A percentile compares a stretch with the other conserved stretches of the same genome.
These are phyloP conservation scores for Trypoxylon attenuatum DNA, from an alignment of 2,888 invertebrate genomes.

Conservation along the genomic window DNA sequence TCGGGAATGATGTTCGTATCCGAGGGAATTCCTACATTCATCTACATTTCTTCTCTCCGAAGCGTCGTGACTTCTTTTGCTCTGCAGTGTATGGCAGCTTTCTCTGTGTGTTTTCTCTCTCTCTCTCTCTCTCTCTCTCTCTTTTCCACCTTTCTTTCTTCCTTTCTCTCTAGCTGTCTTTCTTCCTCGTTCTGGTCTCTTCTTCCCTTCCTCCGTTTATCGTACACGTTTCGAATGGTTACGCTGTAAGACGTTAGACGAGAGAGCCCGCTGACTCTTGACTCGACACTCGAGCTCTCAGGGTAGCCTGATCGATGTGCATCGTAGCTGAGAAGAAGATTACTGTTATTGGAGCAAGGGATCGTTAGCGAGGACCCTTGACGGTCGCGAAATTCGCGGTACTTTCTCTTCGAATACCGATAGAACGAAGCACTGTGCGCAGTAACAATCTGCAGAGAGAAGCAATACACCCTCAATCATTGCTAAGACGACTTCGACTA, in stretches of 20 bases:
- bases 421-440: too few species aligned
- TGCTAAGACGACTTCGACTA: not conserved
- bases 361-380: too few species aligned
- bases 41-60: constrained; percentile 19
- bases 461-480: not conserved
- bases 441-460: not conserved
- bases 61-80: constrained; percentile 18
- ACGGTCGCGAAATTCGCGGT: too few species aligned
- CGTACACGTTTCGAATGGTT: too few species aligned
- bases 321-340: too few species aligned
- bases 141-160: not conserved
- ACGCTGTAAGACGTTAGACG: too few species aligned
- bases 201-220: constrained; percentile 17
- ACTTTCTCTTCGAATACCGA: constrained; percentile 1
- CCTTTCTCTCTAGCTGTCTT: not conserved
- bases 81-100: not conserved
- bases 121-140: not conserved
- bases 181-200: not conserved
- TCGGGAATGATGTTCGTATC: constrained; percentile 33
- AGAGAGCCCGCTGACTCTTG: too few species aligned
- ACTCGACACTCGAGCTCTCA: too few species aligned
- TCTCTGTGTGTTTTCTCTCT: not conserved
- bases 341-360: too few species aligned
- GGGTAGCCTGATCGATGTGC: too few species aligned
- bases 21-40: constrained; percentile 33